phyloP scores from a whole-genome alignment of 2,888 invertebrate species.

The Eilema griseolum region DNA sequence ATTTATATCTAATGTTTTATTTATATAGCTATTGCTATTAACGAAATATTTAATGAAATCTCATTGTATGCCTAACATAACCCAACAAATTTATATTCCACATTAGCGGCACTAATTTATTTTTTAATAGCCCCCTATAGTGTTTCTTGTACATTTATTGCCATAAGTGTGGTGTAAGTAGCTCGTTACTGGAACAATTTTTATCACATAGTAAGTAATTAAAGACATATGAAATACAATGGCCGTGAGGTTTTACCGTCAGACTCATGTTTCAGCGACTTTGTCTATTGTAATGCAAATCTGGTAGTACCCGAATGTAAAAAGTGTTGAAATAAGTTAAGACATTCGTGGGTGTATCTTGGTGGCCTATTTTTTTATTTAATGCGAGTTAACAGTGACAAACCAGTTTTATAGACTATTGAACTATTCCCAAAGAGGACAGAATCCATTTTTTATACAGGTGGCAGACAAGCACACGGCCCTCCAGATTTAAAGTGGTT shows the following conservation, averaged over 20 bases:
- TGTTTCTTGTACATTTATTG: slow-evolving; percentile 4
- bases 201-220: neutral
- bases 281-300: neutral
- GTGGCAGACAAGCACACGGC: no score
- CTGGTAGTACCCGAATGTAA: neutral
- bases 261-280: neutral
- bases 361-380: neutral
- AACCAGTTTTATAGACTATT: no score
- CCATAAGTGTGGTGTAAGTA: neutral
- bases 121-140: slow-evolving; percentile 4
- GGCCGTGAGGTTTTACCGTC: neutral
- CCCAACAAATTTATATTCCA: neutral
- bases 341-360: neutral
- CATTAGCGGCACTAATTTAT: slow-evolving; percentile 1
- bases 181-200: neutral
- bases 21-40: no score
- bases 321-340: neutral
- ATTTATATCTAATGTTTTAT: neutral
- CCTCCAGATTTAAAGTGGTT: no score
- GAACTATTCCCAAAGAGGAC: no score
- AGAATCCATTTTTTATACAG: no score
- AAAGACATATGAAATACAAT: neutral
- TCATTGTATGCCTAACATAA: neutral
- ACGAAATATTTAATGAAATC: neutral
- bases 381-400: no score